Base-by-base conservation (phyloP, 2,888 invertebrate species). In the Xestia rhomboidea region DNA sequence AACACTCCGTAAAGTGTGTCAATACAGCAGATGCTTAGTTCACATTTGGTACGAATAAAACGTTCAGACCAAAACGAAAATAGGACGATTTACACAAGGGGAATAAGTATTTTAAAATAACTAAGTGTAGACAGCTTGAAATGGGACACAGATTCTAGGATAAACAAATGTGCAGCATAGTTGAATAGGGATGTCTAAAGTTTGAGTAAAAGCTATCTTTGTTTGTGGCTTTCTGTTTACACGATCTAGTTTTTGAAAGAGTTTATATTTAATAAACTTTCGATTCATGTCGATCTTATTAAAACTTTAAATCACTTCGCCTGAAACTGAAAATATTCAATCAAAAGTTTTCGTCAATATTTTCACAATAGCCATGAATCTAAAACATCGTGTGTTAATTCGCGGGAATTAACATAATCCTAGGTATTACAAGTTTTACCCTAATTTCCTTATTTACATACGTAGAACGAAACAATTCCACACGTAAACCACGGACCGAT, bases 61-160 rank as follows among this genome's bases (percentile, higher is more conserved):
- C 66, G 21, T 77, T 78, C 63, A 77, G 73, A 66, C 30, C 54
- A 67, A 77, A 60, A 71, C 72, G 68, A 77, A 88, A 88, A 86
- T 87, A 81, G 84, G 84, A 70, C 80, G 62, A 83, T n/a, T n/a
- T 74, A 69, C 78, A 76, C 70, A 79, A 71, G 70, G 68, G 68
- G 73, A 85, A 68, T 69, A 81, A 63, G 49, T 72, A 69, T 79
- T 82, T 80, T 72, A 74, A 81, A 83, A 83, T 86, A 74, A 57
- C 81, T 66, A 71, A 85, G 75, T 84, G 81, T 60, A 83, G 78
- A 73, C 73, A 79, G 81, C 67, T 82, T 60, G 54, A 87, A 84
- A 64, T 83, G 71, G 84, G 81, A 73, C 84, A 68, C 76, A 69
- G 60, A 77, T 79, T 73, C 72, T 81, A 77, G 75, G 71, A 84